Evolutionary conservation across 2,797 vertebrate species (phyloP).

Genomic region (Hipposideros larvatus): DNA sequence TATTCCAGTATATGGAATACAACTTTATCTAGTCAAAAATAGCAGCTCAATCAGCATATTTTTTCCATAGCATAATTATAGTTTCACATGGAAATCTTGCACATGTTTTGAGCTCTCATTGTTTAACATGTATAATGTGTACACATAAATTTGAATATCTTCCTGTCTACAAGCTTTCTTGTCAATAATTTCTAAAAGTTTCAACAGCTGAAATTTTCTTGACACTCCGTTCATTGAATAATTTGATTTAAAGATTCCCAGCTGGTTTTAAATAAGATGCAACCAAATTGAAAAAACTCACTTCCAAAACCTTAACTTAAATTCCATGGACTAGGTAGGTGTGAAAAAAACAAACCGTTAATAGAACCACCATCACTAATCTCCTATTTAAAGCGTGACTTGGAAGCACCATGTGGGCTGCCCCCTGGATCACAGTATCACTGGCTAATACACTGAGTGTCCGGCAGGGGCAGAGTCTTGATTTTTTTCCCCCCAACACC

Average conservation of each 20-base stretch:
- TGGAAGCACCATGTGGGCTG: neutral
- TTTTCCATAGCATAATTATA: neutral
- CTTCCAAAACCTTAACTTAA: conserved; percentile 22
- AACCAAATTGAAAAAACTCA: conserved; percentile 7
- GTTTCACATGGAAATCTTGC: neutral
- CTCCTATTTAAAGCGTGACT: neutral
- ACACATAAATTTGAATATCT: conserved; percentile 18
- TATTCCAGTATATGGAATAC: neutral
- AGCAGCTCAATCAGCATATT: neutral
- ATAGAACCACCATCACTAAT: neutral
- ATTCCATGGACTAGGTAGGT: neutral
- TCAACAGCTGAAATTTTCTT: neutral
- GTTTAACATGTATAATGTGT: neutral
- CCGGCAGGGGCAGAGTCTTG: neutral
- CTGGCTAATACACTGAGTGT: neutral
- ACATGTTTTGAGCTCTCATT: neutral
- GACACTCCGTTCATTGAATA: neutral
- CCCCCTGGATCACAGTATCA: neutral
- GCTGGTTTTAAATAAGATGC: neutral
- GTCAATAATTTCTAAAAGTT: neutral
- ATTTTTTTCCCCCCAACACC: neutral
- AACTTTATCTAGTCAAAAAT: conserved; percentile 34
- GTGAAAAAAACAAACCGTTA: neutral
- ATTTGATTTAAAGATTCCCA: conserved; percentile 33
- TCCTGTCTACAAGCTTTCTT: neutral